Percentiles rank a stretch among this genome's conserved stretches.
Evolutionary conservation across 53 echinoderm and acorn worm genomes (phyloP).

Genomic region (Holothuria leucospilota): DNA sequence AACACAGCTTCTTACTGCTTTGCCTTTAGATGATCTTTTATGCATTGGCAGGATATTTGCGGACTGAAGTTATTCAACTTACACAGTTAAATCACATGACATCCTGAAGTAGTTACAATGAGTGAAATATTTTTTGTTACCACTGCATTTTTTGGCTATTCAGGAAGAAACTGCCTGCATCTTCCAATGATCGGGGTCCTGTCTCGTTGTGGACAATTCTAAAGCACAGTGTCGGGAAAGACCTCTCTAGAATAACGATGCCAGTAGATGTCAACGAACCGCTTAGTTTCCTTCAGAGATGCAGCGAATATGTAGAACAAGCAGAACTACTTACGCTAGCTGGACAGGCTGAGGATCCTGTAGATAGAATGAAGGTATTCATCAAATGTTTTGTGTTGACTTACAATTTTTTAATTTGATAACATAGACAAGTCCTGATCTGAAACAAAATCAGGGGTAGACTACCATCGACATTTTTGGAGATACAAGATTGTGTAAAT

Average conservation of each 20-base stretch:
- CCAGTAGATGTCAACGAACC: slow-evolving; percentile 98
- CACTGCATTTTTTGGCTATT: not conserved
- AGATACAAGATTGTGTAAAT: not conserved
- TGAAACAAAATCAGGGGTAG: not conserved
- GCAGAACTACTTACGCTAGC: slow-evolving; percentile 88
- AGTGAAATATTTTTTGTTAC: not conserved
- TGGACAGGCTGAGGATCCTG: slow-evolving; percentile 78
- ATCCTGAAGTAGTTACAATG: not conserved
- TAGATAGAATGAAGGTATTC: slow-evolving; percentile 90
- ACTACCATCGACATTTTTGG: too few species aligned
- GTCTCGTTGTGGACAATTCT: slow-evolving; percentile 95
- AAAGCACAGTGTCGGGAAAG: slow-evolving; percentile 98
- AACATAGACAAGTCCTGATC: not conserved
- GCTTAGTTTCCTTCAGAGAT: slow-evolving; percentile 91
- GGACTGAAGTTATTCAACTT: too few species aligned
- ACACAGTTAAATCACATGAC: not conserved
- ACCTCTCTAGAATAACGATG: slow-evolving; percentile 98
- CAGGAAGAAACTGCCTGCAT: slow-evolving; percentile 76
- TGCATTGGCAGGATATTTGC: too few species aligned
- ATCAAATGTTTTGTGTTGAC: not conserved
- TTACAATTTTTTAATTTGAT: not conserved
- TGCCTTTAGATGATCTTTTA: too few species aligned
- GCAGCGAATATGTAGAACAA: slow-evolving; percentile 95
- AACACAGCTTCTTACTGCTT: too few species aligned
- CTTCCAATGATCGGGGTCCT: slow-evolving; percentile 73